Conservation (phyloP, 2,888 invertebrate species). For the Andrena marginata region DNA sequence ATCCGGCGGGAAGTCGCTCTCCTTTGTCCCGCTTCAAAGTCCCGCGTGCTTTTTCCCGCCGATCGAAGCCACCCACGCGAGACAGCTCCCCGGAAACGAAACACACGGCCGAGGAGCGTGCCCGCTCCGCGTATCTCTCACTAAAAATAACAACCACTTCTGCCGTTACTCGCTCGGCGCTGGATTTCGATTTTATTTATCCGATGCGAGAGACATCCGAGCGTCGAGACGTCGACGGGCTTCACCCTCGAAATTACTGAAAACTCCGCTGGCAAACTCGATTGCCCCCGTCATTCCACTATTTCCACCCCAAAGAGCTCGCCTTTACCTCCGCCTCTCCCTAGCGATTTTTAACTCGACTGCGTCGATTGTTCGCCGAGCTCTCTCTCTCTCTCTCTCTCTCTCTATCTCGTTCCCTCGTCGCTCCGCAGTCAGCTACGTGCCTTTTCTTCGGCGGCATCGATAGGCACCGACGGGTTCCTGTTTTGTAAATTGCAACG, state of each 20-base stretch:
- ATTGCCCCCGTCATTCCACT: not conserved
- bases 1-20: not conserved
- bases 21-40: not conserved
- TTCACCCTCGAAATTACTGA: constrained; percentile 4
- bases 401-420: not conserved
- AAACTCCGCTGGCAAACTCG: not conserved
- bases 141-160: constrained; percentile 65
- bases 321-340: no score
- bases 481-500: no score
- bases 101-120: constrained; percentile 28
- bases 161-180: constrained; percentile 5
- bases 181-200: constrained; percentile 54
- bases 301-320: not conserved
- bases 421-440: no score
- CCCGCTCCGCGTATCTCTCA: constrained; percentile 29
- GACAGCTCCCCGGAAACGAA: constrained; percentile 19
- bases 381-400: no score
- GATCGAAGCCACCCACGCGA: constrained; percentile 10
- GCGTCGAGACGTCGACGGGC: not conserved
- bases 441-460: no score
- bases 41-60: constrained; percentile 3
- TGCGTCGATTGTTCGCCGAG: not conserved
- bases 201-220: constrained; percentile 18
- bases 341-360: not conserved
- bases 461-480: no score